Base-by-base conservation (phyloP, 2,797 vertebrate species). In the Coreius guichenoti region DNA sequence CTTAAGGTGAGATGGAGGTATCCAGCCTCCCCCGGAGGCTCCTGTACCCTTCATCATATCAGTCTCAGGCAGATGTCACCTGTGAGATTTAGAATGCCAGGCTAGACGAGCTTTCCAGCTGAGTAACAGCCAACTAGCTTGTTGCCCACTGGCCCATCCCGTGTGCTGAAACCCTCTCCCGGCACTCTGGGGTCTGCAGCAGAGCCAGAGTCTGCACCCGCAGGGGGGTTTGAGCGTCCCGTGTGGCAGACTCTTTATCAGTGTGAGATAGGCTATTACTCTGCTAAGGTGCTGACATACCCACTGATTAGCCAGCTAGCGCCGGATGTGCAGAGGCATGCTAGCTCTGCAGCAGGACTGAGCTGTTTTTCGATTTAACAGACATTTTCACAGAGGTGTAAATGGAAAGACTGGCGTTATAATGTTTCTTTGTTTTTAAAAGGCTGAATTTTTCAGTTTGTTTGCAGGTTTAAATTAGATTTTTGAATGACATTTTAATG, bases 41-140 rank as follows among this genome's bases (percentile, higher is more conserved):
- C 65, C 54, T 58, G n/a, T 79, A 61, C 51, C 26, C 81, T 86
- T 80, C 23, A 45, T 63, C 61, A 74, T 90, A 90, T 88, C 89
- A 82, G 86, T 74, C 61, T 79, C 73, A 74, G 81, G 84, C 87
- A 90, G 77, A 88, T 87, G 78, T 76, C 73, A 86, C 68, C 84
- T 67, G 68, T 21, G 13, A 82, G 77, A 75, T 76, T 72, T 85
- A 43, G 81, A 86, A 75, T 36, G 79, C 76, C 47, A 80, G 29
- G 63, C 58, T 65, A 67, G 56, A 67, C 11, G 56, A 33, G 63
- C 45, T 87, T 85, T 70, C 80, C 83, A 83, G 56, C 69, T 29
- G 76, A 70, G 51, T 70, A 86, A 85, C 80, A 45, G 61, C 74
- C 86, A 82, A 47, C 75, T 51, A 87, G 81, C 36, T 23, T 82